phyloP scores from a whole-genome alignment of 2,797 vertebrate genomes.

The Gambusia yucatana region DNA sequence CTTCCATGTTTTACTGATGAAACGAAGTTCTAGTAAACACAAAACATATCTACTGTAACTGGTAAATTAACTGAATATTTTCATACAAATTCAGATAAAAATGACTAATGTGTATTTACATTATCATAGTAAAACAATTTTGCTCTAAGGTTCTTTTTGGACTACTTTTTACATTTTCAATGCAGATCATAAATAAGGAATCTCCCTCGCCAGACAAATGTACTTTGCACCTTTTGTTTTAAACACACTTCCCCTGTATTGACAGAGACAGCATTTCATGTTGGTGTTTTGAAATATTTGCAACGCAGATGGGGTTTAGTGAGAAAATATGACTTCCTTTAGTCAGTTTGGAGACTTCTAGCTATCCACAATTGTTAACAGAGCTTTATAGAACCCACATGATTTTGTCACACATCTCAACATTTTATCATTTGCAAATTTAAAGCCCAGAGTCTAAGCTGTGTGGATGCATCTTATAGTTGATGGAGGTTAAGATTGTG shows the following conservation, averaged over 20 bases:
- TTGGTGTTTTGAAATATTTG: neutral
- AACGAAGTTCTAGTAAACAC: neutral
- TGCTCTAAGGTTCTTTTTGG: neutral
- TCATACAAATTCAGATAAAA: neutral
- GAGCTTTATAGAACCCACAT: neutral
- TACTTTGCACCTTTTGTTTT: neutral
- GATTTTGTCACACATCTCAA: neutral
- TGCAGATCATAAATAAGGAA: neutral
- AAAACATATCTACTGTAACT: neutral
- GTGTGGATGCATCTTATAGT: slow-evolving; percentile 17
- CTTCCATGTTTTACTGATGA: neutral
- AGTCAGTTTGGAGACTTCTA: neutral
- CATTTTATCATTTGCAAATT: neutral
- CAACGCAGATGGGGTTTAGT: neutral
- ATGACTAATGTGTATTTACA: neutral
- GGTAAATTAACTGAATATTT: neutral
- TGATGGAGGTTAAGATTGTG: neutral
- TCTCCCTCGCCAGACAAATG: neutral
- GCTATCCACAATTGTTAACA: neutral
- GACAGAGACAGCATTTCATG: neutral
- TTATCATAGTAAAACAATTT: neutral
- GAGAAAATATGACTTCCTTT: neutral
- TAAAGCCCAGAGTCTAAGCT: slow-evolving; percentile 30
- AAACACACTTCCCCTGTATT: neutral
- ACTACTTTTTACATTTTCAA: neutral